Base-by-base conservation (phyloP, 1,140 invertebrate genomes). In the Halyomorpha halys region DNA sequence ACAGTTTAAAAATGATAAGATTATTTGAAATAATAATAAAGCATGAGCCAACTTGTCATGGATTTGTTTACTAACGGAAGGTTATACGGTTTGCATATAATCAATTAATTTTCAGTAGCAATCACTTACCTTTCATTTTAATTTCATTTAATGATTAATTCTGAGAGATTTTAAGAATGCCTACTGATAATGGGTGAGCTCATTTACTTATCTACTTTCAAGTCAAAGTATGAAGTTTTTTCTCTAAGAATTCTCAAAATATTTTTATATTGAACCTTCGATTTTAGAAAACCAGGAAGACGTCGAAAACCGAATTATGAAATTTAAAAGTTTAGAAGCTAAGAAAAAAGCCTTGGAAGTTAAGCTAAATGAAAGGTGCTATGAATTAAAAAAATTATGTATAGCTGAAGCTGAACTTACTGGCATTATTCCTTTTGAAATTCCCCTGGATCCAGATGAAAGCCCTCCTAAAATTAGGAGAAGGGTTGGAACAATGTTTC, bases 341-440 rank as follows among this genome's bases (percentile, higher is more conserved):
- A 39, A 53, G 39, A 64, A 49, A 51, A 25, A 59, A 34, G 15
- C 16, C 3, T 19, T 64, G 18, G 63, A 64, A 59, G 3, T 2
- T 16, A 79, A 80, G 63, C 76, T 92, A 34, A 76, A 79, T 44
- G 82, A 83, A 67, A 89, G 89, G 72, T 84, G 85, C 68, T 84
- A 83, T 68, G 87, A 91, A 72, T 75, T 92, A 1, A 89, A 88
- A 71, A 79, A 78, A 66, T 72, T 91, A 34, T 91, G 90, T 71
- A 77, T 91, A 5, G 76, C 85, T 68, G 89, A 92, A 79, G 88
- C 86, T n/a, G 86, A 90, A 69, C 73, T 92, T 44, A 91, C 87
- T 1, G 90, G 90, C 61, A 74, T 86, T 67, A 77, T 93, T 69
- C 89, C 90, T 30, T 79, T 82, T 13, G 90, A 93, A 74, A 87